Conservation (phyloP, 2,888 invertebrate genomes). For the Patella ulyssiponensis region DNA sequence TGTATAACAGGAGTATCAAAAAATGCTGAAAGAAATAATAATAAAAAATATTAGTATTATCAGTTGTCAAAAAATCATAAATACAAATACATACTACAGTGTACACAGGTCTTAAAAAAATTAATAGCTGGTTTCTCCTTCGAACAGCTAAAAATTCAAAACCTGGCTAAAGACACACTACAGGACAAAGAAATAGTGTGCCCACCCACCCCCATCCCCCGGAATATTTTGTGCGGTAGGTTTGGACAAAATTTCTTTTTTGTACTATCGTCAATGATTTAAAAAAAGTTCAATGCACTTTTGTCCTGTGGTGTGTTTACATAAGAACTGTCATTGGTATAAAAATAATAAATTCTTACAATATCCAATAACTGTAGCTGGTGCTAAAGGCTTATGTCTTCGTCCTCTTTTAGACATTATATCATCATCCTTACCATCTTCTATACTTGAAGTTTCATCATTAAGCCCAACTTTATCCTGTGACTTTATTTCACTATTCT, state of each 20-base stretch:
- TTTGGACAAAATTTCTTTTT: too few species aligned
- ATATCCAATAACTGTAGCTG: not conserved
- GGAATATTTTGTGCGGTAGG: conserved; percentile 17
- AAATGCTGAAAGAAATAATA: conserved; percentile 32
- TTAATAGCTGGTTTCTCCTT: not conserved
- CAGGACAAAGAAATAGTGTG: conserved; percentile 36
- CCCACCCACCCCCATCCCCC: conserved; percentile 25
- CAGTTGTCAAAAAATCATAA: not conserved
- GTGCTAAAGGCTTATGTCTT: conserved; percentile 12
- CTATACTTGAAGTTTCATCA: conserved; percentile 22
- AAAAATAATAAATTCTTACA: not conserved
- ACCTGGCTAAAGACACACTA: conserved; percentile 37
- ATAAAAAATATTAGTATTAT: not conserved
- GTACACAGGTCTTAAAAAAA: not conserved
- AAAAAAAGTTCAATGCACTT: too few species aligned
- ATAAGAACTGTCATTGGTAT: too few species aligned
- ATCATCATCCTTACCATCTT: conserved; percentile 26
- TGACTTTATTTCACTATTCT: conserved; percentile 17
- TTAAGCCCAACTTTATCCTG: conserved; percentile 20
- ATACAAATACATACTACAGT: too few species aligned
- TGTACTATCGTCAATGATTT: too few species aligned
- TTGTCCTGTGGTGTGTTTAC: too few species aligned
- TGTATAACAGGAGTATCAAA: conserved; percentile 43
- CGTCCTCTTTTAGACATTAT: conserved; percentile 17
- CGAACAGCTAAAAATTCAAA: conserved; percentile 19